Evolutionary conservation across 2,113 vertebrate species (phyloP).

Genomic region (Neolamprologus sp.): DNA sequence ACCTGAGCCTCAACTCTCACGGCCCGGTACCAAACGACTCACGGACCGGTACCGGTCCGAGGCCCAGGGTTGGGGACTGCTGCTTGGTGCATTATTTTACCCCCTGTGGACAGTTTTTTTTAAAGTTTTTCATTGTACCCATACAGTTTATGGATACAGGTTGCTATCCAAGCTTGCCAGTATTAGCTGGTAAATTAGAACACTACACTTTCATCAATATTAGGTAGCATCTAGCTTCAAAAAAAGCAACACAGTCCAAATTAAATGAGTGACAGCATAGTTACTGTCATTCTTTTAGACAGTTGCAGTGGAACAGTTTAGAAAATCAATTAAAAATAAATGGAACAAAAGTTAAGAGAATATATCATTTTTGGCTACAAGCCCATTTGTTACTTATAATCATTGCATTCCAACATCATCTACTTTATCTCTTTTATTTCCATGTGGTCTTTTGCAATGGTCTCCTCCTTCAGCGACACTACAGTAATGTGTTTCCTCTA

Average conservation of each 20-base stretch:
- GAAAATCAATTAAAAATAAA: neutral
- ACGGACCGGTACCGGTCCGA: too few species aligned
- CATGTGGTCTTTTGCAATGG: neutral
- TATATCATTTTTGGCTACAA: neutral
- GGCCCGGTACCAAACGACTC: too few species aligned
- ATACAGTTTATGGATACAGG: neutral
- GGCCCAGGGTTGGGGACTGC: too few species aligned
- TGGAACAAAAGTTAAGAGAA: neutral
- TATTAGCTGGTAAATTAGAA: neutral
- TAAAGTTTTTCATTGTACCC: neutral
- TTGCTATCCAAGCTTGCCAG: neutral
- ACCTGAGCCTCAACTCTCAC: too few species aligned
- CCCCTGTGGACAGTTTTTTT: neutral
- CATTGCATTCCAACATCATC: neutral
- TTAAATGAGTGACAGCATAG: neutral
- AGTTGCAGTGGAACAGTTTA: neutral
- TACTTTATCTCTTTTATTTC: neutral
- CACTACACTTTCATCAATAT: neutral
- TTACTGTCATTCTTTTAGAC: neutral
- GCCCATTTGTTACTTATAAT: neutral
- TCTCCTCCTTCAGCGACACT: neutral
- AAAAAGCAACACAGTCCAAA: neutral
- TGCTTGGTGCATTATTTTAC: neutral
- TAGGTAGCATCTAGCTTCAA: neutral
- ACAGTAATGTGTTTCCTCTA: neutral